phyloP scores from a whole-genome alignment of 2,888 invertebrate genomes.

The Noctua fimbriata region DNA sequence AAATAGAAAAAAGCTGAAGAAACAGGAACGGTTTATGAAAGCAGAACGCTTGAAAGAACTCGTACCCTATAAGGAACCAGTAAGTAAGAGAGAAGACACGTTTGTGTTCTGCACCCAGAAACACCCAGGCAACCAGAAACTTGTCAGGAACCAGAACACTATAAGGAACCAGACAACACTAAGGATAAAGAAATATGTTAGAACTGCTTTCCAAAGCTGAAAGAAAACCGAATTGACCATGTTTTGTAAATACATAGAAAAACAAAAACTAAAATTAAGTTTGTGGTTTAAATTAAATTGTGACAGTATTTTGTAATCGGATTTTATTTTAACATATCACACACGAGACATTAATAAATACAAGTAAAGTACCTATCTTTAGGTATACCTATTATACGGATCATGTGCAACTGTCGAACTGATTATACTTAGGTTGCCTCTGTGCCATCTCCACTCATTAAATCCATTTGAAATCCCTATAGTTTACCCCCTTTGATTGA shows the following conservation, averaged over 20 bases:
- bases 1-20: neutral
- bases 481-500: neutral
- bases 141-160: neutral
- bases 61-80: neutral
- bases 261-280: slow-evolving; percentile 14
- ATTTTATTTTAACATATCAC: slow-evolving; percentile 15
- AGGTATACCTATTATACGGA: too few relatives aligned
- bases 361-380: too few relatives aligned
- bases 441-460: too few relatives aligned
- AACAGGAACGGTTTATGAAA: neutral
- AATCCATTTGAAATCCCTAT: too few relatives aligned
- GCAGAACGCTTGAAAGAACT: neutral
- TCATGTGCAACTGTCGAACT: too few relatives aligned
- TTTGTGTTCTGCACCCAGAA: neutral
- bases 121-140: neutral
- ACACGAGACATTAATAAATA: neutral
- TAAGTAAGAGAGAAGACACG: neutral
- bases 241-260: slow-evolving; percentile 25
- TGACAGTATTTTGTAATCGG: neutral
- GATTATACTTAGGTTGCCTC: too few relatives aligned
- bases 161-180: neutral
- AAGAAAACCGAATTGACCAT: slow-evolving; percentile 18
- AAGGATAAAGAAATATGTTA: neutral
- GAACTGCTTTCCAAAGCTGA: neutral
- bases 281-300: slow-evolving; percentile 6